phyloP scores from a whole-genome alignment of 2,797 vertebrate species.

The Enteromius viviparus region DNA sequence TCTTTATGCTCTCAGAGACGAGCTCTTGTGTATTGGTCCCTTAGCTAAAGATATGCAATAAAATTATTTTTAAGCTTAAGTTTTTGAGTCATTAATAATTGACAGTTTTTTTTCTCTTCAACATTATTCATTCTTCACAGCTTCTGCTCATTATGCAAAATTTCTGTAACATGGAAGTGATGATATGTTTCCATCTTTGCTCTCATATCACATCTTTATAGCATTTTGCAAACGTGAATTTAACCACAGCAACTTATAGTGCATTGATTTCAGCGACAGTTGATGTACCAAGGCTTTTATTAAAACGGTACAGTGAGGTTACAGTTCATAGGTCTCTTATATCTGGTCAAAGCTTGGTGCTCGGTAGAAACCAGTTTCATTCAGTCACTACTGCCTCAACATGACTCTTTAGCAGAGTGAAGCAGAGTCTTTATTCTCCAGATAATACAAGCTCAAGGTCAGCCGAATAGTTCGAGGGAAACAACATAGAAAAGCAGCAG shows the following conservation, averaged over 20 bases:
- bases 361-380: constrained; percentile 35
- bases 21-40: neutral
- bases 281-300: neutral
- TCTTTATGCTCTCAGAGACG: neutral
- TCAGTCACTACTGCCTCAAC: constrained; percentile 35
- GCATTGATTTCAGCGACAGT: neutral
- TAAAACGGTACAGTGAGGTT: neutral
- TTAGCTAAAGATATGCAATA: neutral
- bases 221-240: constrained; percentile 7
- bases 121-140: constrained; percentile 30
- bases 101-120: neutral
- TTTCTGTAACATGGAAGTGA: constrained; percentile 6
- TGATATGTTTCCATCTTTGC: constrained; percentile 28
- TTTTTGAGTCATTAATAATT: constrained; percentile 30
- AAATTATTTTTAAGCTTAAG: neutral
- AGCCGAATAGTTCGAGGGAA: constrained; percentile 48
- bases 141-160: constrained; percentile 26
- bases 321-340: constrained; percentile 13
- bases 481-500: constrained; percentile 50
- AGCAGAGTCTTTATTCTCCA: constrained; percentile 56
- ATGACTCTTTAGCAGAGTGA: constrained; percentile 49
- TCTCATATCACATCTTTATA: constrained; percentile 6
- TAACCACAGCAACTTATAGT: neutral
- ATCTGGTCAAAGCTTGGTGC: constrained; percentile 9
- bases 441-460: constrained; percentile 62